These are phyloP conservation scores for Lepas anatifera DNA, from an alignment of 2,888 invertebrate species.

Conservation along the genomic window DNA sequence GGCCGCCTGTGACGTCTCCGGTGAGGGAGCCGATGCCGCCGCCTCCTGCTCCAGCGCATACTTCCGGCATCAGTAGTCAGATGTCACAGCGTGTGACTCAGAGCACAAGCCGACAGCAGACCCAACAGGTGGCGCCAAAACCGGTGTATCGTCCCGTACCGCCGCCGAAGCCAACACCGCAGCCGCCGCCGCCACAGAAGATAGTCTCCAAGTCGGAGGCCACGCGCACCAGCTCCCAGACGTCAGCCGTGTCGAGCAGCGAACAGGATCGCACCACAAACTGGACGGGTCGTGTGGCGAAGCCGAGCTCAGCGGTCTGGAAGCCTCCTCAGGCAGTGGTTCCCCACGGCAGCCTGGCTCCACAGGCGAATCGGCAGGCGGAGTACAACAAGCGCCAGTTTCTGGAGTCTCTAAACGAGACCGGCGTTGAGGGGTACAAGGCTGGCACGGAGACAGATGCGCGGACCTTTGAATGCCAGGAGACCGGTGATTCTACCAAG, in stretches of 20 bases:
- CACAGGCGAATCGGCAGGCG: not conserved
- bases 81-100: conserved; percentile 38
- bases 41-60: conserved; percentile 36
- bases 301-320: no score
- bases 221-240: no score
- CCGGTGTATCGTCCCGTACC: not conserved
- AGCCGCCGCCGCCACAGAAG: no score
- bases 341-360: not conserved
- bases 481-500: not conserved
- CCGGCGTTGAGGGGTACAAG: conserved; percentile 25
- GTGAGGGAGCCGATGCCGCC: not conserved
- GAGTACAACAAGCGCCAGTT: conserved; percentile 7
- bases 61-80: conserved; percentile 36
- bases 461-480: not conserved
- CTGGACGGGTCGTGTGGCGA: no score
- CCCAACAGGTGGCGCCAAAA: not conserved
- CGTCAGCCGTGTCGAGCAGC: no score
- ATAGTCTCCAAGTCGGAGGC: no score
- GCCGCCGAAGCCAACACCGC: not conserved
- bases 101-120: not conserved
- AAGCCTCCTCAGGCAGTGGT: no score
- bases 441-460: not conserved
- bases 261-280: no score
- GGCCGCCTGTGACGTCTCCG: not conserved
- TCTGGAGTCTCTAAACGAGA: not conserved